Conservation (phyloP, 2,797 vertebrate species). For the Enteromius thamalakanensis region DNA sequence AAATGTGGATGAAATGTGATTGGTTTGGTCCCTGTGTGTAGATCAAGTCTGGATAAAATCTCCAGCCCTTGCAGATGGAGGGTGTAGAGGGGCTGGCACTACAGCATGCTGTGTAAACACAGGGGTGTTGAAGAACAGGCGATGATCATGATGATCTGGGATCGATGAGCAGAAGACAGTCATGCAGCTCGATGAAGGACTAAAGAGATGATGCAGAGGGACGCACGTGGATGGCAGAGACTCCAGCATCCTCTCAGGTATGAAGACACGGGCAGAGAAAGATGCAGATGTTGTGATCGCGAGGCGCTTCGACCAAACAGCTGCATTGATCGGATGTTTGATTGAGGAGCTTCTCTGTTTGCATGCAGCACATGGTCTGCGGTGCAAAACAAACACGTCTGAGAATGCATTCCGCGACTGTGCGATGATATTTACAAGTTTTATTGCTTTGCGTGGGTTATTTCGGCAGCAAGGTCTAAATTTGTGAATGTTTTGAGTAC, state of each 20-base stretch:
- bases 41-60: slow-evolving; percentile 24
- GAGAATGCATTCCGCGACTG: neutral
- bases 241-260: slow-evolving; percentile 49
- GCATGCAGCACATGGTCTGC: slow-evolving; percentile 41
- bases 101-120: slow-evolving; percentile 30
- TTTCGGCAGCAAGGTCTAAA: neutral
- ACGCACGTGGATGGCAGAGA: slow-evolving; percentile 36
- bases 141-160: slow-evolving; percentile 10
- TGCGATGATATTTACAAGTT: slow-evolving; percentile 3
- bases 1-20: slow-evolving; percentile 30
- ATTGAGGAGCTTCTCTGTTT: slow-evolving; percentile 14
- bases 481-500: neutral
- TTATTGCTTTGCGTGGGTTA: neutral
- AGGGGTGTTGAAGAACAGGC: slow-evolving; percentile 9
- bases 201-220: slow-evolving; percentile 45
- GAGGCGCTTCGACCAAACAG: neutral
- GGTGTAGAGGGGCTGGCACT: slow-evolving; percentile 4
- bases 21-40: slow-evolving; percentile 28
- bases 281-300: slow-evolving; percentile 14
- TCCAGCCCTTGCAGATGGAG: slow-evolving; percentile 33
- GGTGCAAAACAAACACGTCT: slow-evolving; percentile 17
- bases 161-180: slow-evolving; percentile 16
- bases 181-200: slow-evolving; percentile 23
- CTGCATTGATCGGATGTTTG: neutral
- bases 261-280: neutral